Evolutionary conservation across 2,888 invertebrate genomes (phyloP), one percentile per base, ranked within the genome.

Genomic region (Noctua fimbriata): DNA sequence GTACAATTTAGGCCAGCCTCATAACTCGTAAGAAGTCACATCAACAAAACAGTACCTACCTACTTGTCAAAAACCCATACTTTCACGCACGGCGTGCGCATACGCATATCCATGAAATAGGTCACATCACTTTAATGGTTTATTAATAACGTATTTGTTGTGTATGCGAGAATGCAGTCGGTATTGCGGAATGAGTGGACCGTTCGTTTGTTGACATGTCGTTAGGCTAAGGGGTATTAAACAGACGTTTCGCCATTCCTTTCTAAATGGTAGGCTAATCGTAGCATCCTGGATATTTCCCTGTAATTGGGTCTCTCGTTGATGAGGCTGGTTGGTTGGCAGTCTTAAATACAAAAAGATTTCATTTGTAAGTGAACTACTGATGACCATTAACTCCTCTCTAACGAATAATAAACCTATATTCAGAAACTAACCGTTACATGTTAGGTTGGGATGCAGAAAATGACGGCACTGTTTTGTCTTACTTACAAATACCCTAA

Each of bases 91-190:
- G 76, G 70, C 69, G 28, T 80, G 73, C 73, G 72, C 80, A 73
- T 55, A 74, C 55, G 82, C 77, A 82, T 78, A 80, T 82, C 82
- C 82, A 74, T 63, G 72, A 90, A 89, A 81, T 89, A 85, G 89
- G 90, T 89, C 89, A 82, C 79, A 80, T 88, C 82, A 84, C 36
- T 87, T 83, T 86, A 86, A 89, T 90, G 82, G 86, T 86, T 89
- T 90, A 89, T 89, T 89, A 89, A 89, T 88, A 89, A 88, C 84
- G 73, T 75, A 75, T 76, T 71, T 86, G 73, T 84, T 81, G 83
- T 78, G 71, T 74, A 81, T 80, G 78, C 72, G 78, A 85, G 88
- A 74, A 88, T 89, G 88, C 89, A 78, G 76, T 28, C 28, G 44
- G 65, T 52, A 52, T 66, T 77, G 67, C 60, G 28, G 70, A 78